phyloP scores from a whole-genome alignment of 2,113 vertebrate genomes.

The Lycaon pictus region DNA sequence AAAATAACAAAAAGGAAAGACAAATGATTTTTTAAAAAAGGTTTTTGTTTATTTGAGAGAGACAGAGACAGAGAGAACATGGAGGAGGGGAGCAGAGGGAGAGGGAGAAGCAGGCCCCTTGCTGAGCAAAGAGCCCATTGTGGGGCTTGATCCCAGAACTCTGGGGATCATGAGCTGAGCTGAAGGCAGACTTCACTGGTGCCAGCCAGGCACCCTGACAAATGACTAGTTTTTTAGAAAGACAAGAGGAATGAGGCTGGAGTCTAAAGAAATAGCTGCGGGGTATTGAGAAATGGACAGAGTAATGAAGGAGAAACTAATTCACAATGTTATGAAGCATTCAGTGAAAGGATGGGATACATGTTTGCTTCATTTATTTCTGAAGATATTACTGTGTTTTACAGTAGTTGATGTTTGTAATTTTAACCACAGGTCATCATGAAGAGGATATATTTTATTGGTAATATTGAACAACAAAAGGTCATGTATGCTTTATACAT shows the following conservation, averaged over 20 bases:
- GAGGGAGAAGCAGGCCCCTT: too few relatives aligned
- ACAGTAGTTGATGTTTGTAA: background rate
- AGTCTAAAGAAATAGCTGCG: background rate
- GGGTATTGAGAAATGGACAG: background rate
- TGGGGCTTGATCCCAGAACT: too few relatives aligned
- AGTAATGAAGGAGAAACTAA: background rate
- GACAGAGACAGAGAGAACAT: too few relatives aligned
- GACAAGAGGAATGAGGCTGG: background rate
- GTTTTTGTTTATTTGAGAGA: too few relatives aligned
- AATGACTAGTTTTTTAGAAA: background rate
- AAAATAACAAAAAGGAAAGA: conserved; percentile 16
- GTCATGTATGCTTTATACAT: background rate
- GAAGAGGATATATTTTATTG: background rate
- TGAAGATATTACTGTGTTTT: background rate
- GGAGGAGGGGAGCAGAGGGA: too few relatives aligned
- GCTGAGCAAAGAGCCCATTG: too few relatives aligned
- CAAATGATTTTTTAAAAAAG: background rate
- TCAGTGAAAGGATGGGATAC: background rate
- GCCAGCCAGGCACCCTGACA: too few relatives aligned
- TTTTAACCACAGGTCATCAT: background rate
- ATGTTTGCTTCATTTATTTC: background rate
- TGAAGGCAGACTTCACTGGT: too few relatives aligned
- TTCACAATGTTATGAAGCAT: background rate
- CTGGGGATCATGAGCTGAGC: too few relatives aligned
- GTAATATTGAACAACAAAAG: background rate